These are phyloP conservation scores for Portevinia maculata DNA, from an alignment of 2,888 invertebrate species.

Conservation along the genomic window DNA sequence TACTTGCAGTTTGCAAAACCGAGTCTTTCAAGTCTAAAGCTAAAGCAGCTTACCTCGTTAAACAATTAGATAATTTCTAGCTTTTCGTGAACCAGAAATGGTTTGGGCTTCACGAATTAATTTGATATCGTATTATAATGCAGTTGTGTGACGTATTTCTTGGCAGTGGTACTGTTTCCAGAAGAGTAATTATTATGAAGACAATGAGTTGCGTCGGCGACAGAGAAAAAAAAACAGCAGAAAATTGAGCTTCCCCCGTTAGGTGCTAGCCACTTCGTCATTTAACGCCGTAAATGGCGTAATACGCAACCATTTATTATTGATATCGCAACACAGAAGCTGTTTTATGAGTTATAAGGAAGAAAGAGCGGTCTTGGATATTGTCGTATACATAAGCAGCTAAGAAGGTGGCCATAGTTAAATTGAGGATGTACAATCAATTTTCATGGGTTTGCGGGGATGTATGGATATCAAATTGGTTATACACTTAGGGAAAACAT, in stretches of 20 bases:
- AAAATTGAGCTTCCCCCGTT: conserved; percentile 15
- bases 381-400: conserved; percentile 11
- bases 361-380: conserved; percentile 41
- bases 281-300: conserved; percentile 40
- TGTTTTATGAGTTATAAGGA: conserved; percentile 49
- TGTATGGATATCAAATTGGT: conserved; percentile 14
- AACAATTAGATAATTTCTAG: conserved; percentile 68
- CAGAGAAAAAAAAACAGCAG: conserved; percentile 31
- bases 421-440: conserved; percentile 19
- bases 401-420: conserved; percentile 2
- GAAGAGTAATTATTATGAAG: conserved; percentile 63
- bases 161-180: conserved; percentile 25
- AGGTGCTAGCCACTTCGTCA: conserved; percentile 42
- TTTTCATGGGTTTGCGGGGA: conserved; percentile 29
- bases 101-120: conserved; percentile 34
- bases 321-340: conserved; percentile 15
- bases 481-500: background rate
- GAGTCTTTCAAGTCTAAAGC: conserved; percentile 18
- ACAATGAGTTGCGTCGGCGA: conserved; percentile 50
- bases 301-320: conserved; percentile 11
- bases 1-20: conserved; percentile 10
- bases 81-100: conserved; percentile 60
- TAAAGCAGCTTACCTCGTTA: conserved; percentile 8
- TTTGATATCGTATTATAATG: conserved; percentile 62
- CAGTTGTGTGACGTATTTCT: background rate